phyloP scores from a whole-genome alignment of 2,888 invertebrate genomes.

The Xylota segnis region DNA sequence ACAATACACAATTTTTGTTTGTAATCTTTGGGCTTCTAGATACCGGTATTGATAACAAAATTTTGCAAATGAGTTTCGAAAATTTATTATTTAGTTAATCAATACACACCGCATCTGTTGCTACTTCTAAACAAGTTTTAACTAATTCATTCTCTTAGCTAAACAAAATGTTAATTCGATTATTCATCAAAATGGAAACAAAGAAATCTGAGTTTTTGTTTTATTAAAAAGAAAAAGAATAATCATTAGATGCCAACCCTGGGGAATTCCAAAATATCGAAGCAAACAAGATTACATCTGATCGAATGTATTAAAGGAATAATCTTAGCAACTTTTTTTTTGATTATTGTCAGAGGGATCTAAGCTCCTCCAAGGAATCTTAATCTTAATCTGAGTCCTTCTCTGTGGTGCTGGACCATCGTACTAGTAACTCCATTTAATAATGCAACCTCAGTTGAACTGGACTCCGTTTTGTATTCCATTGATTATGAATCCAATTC shows the following conservation, averaged over 20 bases:
- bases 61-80: not conserved
- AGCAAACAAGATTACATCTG: not conserved
- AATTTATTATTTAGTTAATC: not conserved
- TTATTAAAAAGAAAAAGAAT: not conserved
- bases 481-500: too few relatives aligned
- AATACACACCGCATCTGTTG: not conserved
- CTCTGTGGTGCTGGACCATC: too few relatives aligned
- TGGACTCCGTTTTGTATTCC: too few relatives aligned
- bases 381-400: too few relatives aligned
- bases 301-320: too few relatives aligned
- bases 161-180: conserved; percentile 1
- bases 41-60: not conserved
- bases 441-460: too few relatives aligned
- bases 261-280: conserved; percentile 7
- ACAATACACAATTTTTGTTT: not conserved
- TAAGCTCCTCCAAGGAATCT: too few relatives aligned
- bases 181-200: conserved; percentile 1
- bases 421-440: too few relatives aligned
- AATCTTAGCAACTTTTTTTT: too few relatives aligned
- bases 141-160: not conserved
- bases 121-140: not conserved
- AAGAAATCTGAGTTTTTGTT: not conserved
- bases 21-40: not conserved
- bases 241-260: not conserved
- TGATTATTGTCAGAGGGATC: too few relatives aligned